Evolutionary conservation across 2,888 invertebrate genomes (phyloP), one percentile per base, ranked within the genome.

Genomic region (Vandiemenella viatica): DNA sequence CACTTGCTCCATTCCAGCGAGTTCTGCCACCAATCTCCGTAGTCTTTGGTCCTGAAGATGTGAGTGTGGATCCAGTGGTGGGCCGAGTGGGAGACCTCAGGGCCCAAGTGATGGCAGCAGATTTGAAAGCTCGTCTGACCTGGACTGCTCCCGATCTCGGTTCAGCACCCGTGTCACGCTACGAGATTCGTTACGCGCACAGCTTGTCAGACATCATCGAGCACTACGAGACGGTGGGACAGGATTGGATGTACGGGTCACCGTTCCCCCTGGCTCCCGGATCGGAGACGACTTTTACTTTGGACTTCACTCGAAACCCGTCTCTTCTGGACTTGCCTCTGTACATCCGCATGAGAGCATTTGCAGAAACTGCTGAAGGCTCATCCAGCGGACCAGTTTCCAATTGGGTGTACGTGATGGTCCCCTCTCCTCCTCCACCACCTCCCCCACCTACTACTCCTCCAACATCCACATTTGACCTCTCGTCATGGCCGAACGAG

Each of bases 131-230:
- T 1, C 65, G 70, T 13, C 62, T 79, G 7, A 65, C 67, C 0
- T 78, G 77, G 75, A 76, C 77, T 1, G 71, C 77, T 3, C 76
- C 77, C 0, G 78, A 74, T 54, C 69, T 73, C 68, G 73, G 71
- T 2, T 72, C 72, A 0, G 59, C 65, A 15, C 46, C 46, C 8
- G 72, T 73, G 0, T 63, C 67, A 1, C 63, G 67, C n/a, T 75
- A 75, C 56, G 73, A 75, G 56, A 64, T 76, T 4, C 55, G 57
- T 6, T 57, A 55, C 46, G 53, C 57, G 2, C 55, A 57, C 1
- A 43, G 55, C 17, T 48, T 56, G 2, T 45, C 56, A 18, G 51
- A 50, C 18, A 50, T 73, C 45, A 61, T 68, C 18, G 70, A 72
- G 48, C 64, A 67, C 50, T 72, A 68, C 54, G 71, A 72, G 50